Base-by-base conservation (phyloP, 1,140 invertebrate species). In the Cyclina sinensis region DNA sequence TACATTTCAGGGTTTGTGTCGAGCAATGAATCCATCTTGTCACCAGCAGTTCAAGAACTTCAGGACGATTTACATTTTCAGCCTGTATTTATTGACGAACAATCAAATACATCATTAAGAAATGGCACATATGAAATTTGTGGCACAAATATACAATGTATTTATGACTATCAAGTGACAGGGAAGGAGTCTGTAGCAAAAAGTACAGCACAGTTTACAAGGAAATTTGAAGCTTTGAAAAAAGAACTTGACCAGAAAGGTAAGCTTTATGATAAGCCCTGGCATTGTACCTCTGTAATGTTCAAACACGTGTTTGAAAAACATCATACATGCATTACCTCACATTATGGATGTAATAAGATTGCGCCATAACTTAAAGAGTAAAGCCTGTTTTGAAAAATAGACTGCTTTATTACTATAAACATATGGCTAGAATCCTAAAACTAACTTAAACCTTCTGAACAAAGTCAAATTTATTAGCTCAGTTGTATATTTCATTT, bases 151-250 rank as follows among this genome's bases (percentile, higher is more conserved):
- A 32, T 70, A 48, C 93, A 92, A 48, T 94, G 94, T 70, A 80
- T 48, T n/a, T 94, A 91, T 91, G 94, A 94, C 73, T 93, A 88
- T 80, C 70, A 89, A 37, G 90, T 94, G 3, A 94, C 93, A 0
- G 84, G 88, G 18, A 93, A 94, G 39, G 76, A 91, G 65, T 70
- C 89, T 43, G 90, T 94, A 12, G 94, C 93, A 1, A 35, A 82
- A 73, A 82, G 91, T 43, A 94, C 93, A 0, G 87, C 90, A 43
- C 86, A 91, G 35, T 94, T 94, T 59, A 91, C 85, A 32, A 79
- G 91, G n/a, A 90, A 91, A 35, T 94, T 93, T 85, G 85, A 92
- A 78, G 90, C 89, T 35, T 65, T 93, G 18, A 84, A 89, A 39
- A 86, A 91, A 62, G 90, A 92, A 35, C 89, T 93, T n/a, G 59